Evolutionary conservation across 2,113 vertebrate species (phyloP).

Genomic region (Malurus melanocephalus): DNA sequence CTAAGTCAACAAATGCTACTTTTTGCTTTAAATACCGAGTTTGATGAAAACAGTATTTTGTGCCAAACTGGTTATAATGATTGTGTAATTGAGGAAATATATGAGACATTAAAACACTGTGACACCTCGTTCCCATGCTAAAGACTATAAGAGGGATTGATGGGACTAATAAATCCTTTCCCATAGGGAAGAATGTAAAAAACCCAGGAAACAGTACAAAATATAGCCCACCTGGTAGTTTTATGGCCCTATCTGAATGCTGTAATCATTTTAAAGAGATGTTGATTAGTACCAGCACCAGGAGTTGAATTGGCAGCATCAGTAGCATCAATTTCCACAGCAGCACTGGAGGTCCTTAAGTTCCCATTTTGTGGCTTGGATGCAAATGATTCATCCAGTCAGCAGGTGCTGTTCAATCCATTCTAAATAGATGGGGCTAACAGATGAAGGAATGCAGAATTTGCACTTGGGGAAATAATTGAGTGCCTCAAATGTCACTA

Average conservation of each 20-base stretch:
- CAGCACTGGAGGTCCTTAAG: constrained; percentile 32
- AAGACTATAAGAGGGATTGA: constrained; percentile 61
- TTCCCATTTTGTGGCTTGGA: constrained; percentile 23
- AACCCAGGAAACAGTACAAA: constrained; percentile 16
- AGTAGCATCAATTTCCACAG: constrained; percentile 25
- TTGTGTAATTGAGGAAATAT: constrained; percentile 51
- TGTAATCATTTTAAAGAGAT: constrained; percentile 33
- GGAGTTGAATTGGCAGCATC: constrained; percentile 42
- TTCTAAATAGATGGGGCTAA: not conserved
- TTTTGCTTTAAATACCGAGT: not conserved
- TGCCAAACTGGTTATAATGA: constrained; percentile 37
- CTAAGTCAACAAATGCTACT: constrained; percentile 35
- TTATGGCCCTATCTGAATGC: constrained; percentile 23
- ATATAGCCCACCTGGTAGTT: constrained; percentile 40
- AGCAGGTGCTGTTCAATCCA: constrained; percentile 34
- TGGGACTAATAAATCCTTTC: constrained; percentile 64
- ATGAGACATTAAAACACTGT: constrained; percentile 45
- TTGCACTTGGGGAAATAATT: constrained; percentile 2
- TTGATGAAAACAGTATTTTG: constrained; percentile 46
- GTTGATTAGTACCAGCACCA: constrained; percentile 52
- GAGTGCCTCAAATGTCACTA: not conserved
- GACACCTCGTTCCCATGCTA: constrained; percentile 55
- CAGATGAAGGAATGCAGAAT: constrained; percentile 6
- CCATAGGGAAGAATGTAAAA: constrained; percentile 47
- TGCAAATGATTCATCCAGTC: constrained; percentile 36